phyloP scores from a whole-genome alignment of 1,140 invertebrate species.

The Macrosteles quadrilineatus region DNA sequence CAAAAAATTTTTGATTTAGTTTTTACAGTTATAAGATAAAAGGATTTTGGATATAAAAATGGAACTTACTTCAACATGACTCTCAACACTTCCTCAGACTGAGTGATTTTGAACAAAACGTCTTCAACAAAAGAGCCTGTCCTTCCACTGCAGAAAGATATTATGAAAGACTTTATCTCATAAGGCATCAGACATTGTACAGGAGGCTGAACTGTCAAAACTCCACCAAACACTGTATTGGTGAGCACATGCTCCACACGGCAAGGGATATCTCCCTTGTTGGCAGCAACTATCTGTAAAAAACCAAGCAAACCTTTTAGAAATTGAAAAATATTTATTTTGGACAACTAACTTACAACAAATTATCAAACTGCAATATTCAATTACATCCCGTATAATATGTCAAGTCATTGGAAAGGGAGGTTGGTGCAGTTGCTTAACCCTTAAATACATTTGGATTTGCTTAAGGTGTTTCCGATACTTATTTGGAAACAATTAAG shows the following conservation, averaged over 20 bases:
- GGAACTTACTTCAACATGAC: background rate
- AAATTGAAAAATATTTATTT: background rate
- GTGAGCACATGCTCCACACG: background rate
- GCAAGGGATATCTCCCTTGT: conserved; percentile 1
- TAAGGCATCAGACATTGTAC: background rate
- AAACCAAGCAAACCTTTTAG: background rate
- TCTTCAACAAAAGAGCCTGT: conserved; percentile 4
- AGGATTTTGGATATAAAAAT: no score
- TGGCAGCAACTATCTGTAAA: conserved; percentile 4
- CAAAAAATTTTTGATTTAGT: no score
- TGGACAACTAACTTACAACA: background rate
- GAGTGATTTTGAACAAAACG: background rate
- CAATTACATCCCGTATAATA: background rate
- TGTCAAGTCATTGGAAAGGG: background rate
- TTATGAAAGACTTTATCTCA: conserved; percentile 9
- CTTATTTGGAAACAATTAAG: background rate
- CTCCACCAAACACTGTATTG: conserved; percentile 1
- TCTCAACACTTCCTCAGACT: background rate
- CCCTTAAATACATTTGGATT: background rate
- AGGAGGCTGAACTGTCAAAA: background rate
- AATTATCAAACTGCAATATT: background rate
- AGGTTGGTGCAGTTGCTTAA: background rate
- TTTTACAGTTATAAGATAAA: no score
- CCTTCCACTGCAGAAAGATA: background rate
- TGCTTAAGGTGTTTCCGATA: background rate